Conservation (phyloP, 2,888 invertebrate species). For the Rhingia rostrata region DNA sequence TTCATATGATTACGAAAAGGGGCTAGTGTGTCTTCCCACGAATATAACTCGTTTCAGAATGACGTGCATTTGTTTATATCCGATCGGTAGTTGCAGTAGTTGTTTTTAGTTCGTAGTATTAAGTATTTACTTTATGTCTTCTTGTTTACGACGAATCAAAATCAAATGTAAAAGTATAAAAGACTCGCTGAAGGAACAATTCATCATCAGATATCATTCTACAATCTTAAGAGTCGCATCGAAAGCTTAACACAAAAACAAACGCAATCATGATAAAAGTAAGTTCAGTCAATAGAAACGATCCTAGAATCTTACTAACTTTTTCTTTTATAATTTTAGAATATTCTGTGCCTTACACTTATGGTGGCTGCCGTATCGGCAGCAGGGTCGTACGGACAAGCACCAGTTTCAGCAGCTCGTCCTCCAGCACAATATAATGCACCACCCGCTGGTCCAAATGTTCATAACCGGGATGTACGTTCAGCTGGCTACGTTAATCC, state of each 20-base stretch:
- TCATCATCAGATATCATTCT: constrained; percentile 22
- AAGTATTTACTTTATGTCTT: background rate
- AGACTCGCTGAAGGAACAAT: background rate
- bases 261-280: constrained; percentile 40
- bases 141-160: constrained; percentile 1
- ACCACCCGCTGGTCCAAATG: too few relatives aligned
- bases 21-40: background rate
- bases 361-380: too few relatives aligned
- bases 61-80: background rate
- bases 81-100: background rate
- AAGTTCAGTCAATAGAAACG: background rate
- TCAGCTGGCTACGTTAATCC: too few relatives aligned
- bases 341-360: too few relatives aligned
- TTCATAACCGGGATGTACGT: too few relatives aligned
- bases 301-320: background rate
- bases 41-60: constrained; percentile 1
- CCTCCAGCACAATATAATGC: too few relatives aligned
- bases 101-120: background rate
- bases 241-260: background rate
- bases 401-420: too few relatives aligned
- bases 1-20: background rate
- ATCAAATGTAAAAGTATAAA: constrained; percentile 32
- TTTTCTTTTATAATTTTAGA: too few relatives aligned
- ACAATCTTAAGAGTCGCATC: constrained; percentile 3
- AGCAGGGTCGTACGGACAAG: too few relatives aligned